Percentiles rank a stretch among this genome's conserved stretches.
Conservation (phyloP, 2,113 vertebrate species). For the Tachysurus fulvidraco region DNA sequence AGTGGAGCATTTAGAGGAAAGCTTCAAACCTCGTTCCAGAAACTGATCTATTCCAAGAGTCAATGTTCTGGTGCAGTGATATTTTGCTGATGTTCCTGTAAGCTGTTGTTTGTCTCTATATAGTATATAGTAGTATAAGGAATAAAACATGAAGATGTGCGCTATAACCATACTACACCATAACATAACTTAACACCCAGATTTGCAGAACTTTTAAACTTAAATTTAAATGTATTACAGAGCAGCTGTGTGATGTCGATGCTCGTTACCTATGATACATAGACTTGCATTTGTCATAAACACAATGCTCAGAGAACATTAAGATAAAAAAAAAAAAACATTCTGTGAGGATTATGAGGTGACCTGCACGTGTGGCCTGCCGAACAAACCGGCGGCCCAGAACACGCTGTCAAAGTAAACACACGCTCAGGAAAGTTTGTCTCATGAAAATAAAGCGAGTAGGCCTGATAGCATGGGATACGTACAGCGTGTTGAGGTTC, state of each 20-base stretch:
- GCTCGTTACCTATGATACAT: too few species aligned
- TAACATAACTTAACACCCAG: too few species aligned
- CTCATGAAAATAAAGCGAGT: slow-evolving; percentile 2
- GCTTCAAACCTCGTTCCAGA: background rate
- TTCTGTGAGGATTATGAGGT: slow-evolving; percentile 59
- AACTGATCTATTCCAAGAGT: background rate
- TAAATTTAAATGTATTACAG: too few species aligned
- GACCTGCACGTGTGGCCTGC: slow-evolving; percentile 58
- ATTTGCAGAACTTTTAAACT: too few species aligned
- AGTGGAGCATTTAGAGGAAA: background rate
- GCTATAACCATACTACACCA: too few species aligned
- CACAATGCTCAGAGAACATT: too few species aligned
- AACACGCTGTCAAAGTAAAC: slow-evolving; percentile 29
- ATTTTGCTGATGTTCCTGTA: background rate
- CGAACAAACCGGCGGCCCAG: slow-evolving; percentile 39
- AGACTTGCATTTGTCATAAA: too few species aligned
- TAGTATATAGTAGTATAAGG: background rate
- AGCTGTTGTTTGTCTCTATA: background rate
- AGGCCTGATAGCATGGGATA: slow-evolving; percentile 46
- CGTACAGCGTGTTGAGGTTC: slow-evolving; percentile 97
- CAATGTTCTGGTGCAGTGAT: background rate
- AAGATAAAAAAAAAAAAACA: too few species aligned
- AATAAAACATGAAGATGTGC: too few species aligned
- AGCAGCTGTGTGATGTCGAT: slow-evolving; percentile 53
- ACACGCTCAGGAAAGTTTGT: background rate